Evolutionary conservation across 2,888 invertebrate genomes (phyloP), one percentile per base, ranked within the genome.

Genomic region (Osmoderma eremita): DNA sequence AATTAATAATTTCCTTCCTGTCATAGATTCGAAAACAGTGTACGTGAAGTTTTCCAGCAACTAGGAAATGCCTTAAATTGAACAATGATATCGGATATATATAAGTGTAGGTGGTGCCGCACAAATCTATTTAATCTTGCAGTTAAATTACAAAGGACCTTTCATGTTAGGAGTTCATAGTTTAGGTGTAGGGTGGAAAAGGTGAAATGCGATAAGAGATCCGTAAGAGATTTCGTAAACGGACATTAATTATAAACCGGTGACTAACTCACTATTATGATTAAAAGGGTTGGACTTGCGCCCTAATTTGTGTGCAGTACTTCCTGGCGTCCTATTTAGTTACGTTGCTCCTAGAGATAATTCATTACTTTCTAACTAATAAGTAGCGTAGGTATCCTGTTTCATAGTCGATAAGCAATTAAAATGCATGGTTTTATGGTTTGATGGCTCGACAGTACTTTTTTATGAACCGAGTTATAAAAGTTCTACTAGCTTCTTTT

Each of bases 231-330:
- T 62, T 62, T 69, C 63, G 41, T 67, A 71, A 71, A 69, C 66
- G 71, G 68, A 65, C 71, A 67, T 67, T 69, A 71, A 71, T 71
- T 71, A 71, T 62, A 54, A 51, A 58, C 41, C 22, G 63, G 67
- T 41, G 56, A 56, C 56, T 63, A 13, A 68, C 53, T 63, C 49
- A 50, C 63, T 49, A 63, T n/a, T 51, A 36, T 63, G 50, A 63
- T 49, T 51, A 50, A 49, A 63, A 50, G 63, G 63, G 24, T 56
- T 22, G 54, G 39, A 56, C 39, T 39, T 56, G 22, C 18, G 53
- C 17, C 53, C 38, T 53, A 53, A 18, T 53, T 53, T 38, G 53
- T 39, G 22, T 41, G 22, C 5, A 41, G 56, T n/a, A 22, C 42
- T 24, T 42, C 42, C 56, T 22, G 42, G 8, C 24, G 42, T 42